Evolutionary conservation across 2,113 vertebrate genomes (phyloP).

Genomic region (Ornithorhynchus anatinus): DNA sequence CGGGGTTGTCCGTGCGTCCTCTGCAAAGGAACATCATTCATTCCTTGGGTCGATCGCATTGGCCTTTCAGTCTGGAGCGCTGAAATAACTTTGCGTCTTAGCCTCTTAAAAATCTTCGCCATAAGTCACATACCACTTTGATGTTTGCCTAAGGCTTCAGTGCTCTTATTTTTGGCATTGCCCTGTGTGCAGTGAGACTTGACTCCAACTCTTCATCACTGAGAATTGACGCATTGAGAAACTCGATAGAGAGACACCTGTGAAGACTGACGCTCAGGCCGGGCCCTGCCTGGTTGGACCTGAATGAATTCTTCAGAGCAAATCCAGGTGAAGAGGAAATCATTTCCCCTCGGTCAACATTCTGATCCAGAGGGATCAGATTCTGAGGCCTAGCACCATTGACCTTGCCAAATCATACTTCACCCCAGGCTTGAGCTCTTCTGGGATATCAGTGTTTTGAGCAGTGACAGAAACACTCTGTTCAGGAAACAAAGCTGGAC

Average conservation of each 20-base stretch:
- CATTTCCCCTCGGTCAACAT: constrained; percentile 12
- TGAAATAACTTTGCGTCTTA: background rate
- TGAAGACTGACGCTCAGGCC: background rate
- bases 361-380: background rate
- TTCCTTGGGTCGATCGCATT: background rate
- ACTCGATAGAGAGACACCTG: constrained; percentile 17
- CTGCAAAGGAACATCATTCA: background rate
- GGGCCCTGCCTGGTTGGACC: background rate
- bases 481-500: background rate
- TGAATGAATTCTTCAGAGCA: constrained; percentile 27
- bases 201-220: background rate
- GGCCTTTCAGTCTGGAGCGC: background rate
- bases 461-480: constrained; percentile 1
- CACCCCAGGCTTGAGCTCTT: background rate
- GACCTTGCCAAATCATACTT: constrained; percentile 9
- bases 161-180: constrained; percentile 34
- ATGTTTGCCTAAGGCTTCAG: constrained; percentile 20
- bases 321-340: constrained; percentile 42
- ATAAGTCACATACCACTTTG: constrained; percentile 11
- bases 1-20: background rate
- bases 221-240: constrained; percentile 30
- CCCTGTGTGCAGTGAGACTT: background rate
- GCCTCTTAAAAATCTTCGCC: constrained; percentile 22
- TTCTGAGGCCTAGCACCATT: background rate
- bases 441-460: background rate